Conservation (phyloP, 1,140 invertebrate species). For the Lucilia cuprina region DNA sequence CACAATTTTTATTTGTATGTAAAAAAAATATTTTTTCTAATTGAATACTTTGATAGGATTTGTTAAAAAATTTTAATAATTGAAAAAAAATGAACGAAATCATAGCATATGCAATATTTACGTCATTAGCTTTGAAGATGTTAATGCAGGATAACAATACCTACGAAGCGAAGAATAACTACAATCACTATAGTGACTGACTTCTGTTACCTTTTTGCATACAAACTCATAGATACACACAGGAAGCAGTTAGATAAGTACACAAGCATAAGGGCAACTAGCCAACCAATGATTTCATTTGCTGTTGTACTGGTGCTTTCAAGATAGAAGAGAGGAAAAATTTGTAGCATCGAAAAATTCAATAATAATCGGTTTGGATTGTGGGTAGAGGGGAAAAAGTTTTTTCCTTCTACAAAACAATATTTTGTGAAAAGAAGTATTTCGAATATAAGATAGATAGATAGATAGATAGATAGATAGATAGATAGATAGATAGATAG, state of each 20-base stretch:
- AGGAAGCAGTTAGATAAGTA: background rate
- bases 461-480: too few relatives aligned
- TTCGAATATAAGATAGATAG: too few relatives aligned
- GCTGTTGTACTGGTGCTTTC: background rate
- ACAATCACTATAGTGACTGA: background rate
- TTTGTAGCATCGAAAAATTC: background rate
- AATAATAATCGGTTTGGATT: background rate
- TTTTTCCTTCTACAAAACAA: too few relatives aligned
- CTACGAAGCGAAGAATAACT: too few relatives aligned
- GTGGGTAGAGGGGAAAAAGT: background rate
- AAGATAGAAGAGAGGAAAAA: background rate
- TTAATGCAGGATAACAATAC: background rate
- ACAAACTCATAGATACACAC: too few relatives aligned
- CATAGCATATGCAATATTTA: slow-evolving; percentile 7
- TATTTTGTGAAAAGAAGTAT: too few relatives aligned
- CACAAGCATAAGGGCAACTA: background rate
- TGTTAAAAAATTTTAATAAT: background rate
- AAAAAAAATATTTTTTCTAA: background rate
- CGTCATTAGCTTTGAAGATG: slow-evolving; percentile 19
- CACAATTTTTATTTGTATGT: too few relatives aligned
- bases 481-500: too few relatives aligned
- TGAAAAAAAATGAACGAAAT: slow-evolving; percentile 1
- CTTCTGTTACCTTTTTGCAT: background rate
- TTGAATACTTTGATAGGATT: slow-evolving; percentile 7
- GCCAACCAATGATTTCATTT: too few relatives aligned